These are phyloP conservation scores for Alloplasta piceator DNA, from an alignment of 2,888 invertebrate genomes.

Conservation along the genomic window DNA sequence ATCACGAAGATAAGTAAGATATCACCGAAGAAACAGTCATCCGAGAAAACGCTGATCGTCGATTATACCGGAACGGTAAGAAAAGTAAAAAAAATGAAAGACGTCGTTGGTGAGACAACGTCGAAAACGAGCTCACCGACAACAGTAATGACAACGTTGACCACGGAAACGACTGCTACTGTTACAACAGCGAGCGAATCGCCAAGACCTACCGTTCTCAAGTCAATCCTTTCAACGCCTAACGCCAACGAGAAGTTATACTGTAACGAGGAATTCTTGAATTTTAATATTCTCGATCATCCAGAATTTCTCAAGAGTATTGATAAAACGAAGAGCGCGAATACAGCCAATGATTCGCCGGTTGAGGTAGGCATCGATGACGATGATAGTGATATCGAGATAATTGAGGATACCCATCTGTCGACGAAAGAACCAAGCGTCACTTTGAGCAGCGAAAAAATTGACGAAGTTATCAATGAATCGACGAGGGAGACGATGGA, in stretches of 20 bases:
- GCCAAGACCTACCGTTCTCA: conserved; percentile 43
- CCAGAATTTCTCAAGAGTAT: conserved; percentile 70
- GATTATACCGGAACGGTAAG: conserved; percentile 37
- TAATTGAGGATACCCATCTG: conserved; percentile 67
- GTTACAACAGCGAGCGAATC: conserved; percentile 5
- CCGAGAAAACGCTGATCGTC: conserved; percentile 46
- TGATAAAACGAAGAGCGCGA: neutral
- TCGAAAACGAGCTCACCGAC: conserved; percentile 7
- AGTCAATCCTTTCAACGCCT: conserved; percentile 67
- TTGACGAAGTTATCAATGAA: conserved; percentile 7
- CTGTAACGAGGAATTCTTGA: conserved; percentile 74
- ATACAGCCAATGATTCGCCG: conserved; percentile 23
- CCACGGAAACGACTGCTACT: too few relatives aligned
- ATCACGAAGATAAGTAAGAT: conserved; percentile 52
- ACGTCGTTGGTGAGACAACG: conserved; percentile 13
- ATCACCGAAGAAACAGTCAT: conserved; percentile 25
- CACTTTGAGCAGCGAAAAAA: neutral
- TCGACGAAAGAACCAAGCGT: conserved; percentile 33
- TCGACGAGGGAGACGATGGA: neutral
- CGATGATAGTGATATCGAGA: conserved; percentile 80
- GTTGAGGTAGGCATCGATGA: conserved; percentile 25
- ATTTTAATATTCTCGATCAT: conserved; percentile 76
- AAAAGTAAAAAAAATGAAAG: conserved; percentile 32
- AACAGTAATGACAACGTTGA: neutral
- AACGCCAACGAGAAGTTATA: conserved; percentile 51